Evolutionary conservation across 1,140 invertebrate species (phyloP).

Genomic region (Diachasma alloeum): DNA sequence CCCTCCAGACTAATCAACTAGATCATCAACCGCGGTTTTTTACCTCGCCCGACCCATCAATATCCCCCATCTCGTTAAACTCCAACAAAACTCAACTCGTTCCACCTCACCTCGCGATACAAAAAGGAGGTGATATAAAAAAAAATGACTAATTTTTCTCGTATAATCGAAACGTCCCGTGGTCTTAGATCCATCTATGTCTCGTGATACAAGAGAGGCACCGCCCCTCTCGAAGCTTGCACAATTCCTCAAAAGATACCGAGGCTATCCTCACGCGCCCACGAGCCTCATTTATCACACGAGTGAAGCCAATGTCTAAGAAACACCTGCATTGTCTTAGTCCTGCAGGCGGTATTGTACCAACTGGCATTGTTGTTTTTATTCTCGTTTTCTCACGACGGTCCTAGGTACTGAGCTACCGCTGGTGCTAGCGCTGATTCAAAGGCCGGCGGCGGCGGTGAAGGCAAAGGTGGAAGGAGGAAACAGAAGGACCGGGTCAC

Average conservation of each 20-base stretch:
- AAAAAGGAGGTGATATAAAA: background rate
- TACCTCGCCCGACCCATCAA: background rate
- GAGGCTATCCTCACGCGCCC: slow-evolving; percentile 1
- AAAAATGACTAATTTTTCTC: background rate
- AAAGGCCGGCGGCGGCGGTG: background rate
- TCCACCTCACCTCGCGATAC: background rate
- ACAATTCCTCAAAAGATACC: slow-evolving; percentile 2
- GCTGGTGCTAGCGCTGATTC: background rate
- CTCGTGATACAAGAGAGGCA: background rate
- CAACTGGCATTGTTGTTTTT: background rate
- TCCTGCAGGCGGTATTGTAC: background rate
- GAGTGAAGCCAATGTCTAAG: background rate
- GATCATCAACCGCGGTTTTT: background rate
- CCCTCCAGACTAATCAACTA: background rate
- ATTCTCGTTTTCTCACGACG: background rate
- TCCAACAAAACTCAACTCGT: background rate
- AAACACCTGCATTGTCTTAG: background rate
- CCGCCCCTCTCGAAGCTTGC: background rate
- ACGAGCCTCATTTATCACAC: background rate
- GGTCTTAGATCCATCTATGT: slow-evolving; percentile 6
- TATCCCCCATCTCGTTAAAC: background rate
- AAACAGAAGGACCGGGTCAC: background rate
- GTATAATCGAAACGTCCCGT: slow-evolving; percentile 1
- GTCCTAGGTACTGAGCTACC: background rate
- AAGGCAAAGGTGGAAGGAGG: too few species aligned